These are phyloP conservation scores for Forbesichthys papilliferus DNA, from an alignment of 2,113 vertebrate genomes.

Conservation along the genomic window DNA sequence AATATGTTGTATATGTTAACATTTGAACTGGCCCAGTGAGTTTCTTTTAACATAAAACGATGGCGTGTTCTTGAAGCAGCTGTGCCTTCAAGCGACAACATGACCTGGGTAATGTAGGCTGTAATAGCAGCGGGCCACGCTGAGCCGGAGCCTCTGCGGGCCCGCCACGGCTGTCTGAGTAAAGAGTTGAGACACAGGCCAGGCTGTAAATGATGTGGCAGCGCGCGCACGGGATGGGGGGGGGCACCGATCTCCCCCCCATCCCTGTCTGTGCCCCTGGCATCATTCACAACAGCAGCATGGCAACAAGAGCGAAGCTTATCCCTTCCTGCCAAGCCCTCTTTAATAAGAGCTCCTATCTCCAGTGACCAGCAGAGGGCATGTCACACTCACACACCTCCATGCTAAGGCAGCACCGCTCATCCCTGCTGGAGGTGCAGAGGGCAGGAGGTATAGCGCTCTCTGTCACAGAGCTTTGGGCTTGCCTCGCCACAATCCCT, in stretches of 20 bases:
- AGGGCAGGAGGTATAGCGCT: not conserved
- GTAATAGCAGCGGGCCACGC: not conserved
- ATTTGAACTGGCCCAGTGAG: too few relatives aligned
- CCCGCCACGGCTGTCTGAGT: conserved; percentile 14
- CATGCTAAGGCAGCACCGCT: conserved; percentile 51
- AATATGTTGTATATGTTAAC: too few relatives aligned
- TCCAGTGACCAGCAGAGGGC: conserved; percentile 34
- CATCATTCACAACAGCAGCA: conserved; percentile 33
- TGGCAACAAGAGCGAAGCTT: conserved; percentile 30
- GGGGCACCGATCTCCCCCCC: too few relatives aligned
- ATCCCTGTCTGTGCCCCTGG: conserved; percentile 6
- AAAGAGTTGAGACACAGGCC: conserved; percentile 11
- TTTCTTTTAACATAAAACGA: not conserved
- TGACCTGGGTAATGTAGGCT: not conserved
- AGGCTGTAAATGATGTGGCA: conserved; percentile 15
- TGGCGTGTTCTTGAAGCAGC: not conserved
- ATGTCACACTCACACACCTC: conserved; percentile 36
- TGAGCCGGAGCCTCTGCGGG: not conserved
- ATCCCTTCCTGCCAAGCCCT: conserved; percentile 2
- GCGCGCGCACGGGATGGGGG: too few relatives aligned
- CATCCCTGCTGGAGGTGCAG: conserved; percentile 41
- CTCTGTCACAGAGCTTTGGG: too few relatives aligned
- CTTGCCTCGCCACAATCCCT: not conserved
- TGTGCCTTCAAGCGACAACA: not conserved
- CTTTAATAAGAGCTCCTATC: conserved; percentile 25